These are phyloP conservation scores for Micronycteris hirsuta DNA, from an alignment of 2,113 vertebrate species.

Conservation along the genomic window DNA sequence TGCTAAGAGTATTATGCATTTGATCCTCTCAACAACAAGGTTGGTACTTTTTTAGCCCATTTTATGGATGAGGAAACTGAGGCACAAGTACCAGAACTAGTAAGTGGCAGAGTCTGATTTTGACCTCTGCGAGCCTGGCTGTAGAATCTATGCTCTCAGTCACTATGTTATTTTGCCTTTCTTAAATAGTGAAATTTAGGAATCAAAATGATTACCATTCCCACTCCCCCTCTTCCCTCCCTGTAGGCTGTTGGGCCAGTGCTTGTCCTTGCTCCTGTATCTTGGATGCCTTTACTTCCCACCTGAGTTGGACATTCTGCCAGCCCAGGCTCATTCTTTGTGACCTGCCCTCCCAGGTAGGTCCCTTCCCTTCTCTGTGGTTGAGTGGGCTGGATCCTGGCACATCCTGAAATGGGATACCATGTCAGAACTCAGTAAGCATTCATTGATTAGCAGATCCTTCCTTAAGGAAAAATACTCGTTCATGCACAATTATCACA, in stretches of 20 bases:
- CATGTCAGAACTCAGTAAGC: neutral
- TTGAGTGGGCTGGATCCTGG: neutral
- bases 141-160: neutral
- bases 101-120: neutral
- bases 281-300: neutral
- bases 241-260: neutral
- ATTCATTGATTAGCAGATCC: neutral
- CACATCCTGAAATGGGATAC: neutral
- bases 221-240: neutral
- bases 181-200: neutral
- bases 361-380: neutral
- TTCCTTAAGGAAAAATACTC: neutral
- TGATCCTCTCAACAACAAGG: neutral
- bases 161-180: neutral
- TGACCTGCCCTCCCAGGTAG: neutral
- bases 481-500: neutral
- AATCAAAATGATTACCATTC: neutral
- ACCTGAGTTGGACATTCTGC: neutral
- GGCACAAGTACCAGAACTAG: neutral
- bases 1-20: neutral
- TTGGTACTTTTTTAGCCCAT: neutral
- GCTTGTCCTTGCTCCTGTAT: neutral
- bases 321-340: neutral
- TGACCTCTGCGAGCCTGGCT: neutral
- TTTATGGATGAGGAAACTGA: neutral